Percentiles rank a stretch among this genome's conserved stretches.
Evolutionary conservation across 2,113 vertebrate genomes (phyloP).

Genomic region (Poeciliopsis turrubarensis): DNA sequence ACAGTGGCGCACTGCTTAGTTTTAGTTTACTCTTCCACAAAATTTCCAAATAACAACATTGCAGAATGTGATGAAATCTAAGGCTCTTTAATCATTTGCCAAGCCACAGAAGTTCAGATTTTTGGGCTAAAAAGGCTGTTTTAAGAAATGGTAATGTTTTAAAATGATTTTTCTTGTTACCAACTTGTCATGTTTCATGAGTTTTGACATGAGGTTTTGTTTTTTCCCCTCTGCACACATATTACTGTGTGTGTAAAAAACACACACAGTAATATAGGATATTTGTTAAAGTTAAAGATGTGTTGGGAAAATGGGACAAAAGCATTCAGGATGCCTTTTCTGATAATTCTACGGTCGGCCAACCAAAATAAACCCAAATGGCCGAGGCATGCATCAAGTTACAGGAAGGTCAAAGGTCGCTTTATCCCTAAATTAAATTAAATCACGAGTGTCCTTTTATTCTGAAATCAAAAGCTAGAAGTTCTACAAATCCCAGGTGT

Average conservation of each 20-base stretch:
- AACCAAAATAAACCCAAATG: background rate
- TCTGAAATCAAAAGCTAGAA: slow-evolving; percentile 6
- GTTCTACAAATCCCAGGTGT: background rate
- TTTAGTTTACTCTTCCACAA: background rate
- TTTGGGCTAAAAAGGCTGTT: background rate
- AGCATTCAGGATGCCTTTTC: background rate
- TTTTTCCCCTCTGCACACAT: background rate
- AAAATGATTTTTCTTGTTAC: background rate
- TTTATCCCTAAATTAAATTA: background rate
- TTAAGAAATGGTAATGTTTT: background rate
- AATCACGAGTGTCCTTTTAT: background rate
- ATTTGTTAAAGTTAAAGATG: background rate
- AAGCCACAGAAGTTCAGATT: background rate
- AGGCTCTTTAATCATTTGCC: no score
- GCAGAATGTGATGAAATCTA: no score
- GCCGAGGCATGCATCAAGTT: background rate
- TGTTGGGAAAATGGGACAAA: background rate
- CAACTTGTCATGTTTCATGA: background rate
- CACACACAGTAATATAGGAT: background rate
- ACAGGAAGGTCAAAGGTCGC: background rate
- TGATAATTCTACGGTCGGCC: background rate
- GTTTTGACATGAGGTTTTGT: background rate
- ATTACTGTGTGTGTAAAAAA: no score
- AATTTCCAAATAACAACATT: background rate
- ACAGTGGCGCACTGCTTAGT: background rate